These are phyloP conservation scores for Maconellicoccus hirsutus DNA, from an alignment of 1,140 invertebrate species.

Conservation along the genomic window DNA sequence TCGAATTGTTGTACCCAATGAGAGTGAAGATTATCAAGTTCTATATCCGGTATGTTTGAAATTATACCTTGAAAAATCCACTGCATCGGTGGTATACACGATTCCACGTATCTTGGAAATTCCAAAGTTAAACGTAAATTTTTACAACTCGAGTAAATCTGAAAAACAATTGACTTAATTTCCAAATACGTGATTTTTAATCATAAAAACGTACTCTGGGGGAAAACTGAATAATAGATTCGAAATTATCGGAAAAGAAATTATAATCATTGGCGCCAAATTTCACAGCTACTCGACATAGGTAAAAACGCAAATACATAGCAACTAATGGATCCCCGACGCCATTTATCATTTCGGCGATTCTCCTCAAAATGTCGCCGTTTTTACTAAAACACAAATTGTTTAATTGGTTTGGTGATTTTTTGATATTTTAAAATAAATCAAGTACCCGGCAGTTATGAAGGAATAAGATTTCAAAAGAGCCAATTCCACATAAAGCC, in stretches of 20 bases:
- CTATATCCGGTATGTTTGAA: neutral
- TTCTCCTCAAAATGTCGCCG: constrained; percentile 50
- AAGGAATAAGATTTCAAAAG: constrained; percentile 85
- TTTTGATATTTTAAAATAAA: no score
- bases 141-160: neutral
- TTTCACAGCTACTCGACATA: constrained; percentile 60
- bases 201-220: neutral
- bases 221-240: neutral
- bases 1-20: neutral
- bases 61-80: neutral
- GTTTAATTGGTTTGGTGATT: no score
- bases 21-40: neutral
- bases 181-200: neutral
- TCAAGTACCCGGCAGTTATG: constrained; percentile 48
- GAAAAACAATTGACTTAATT: neutral
- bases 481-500: constrained; percentile 87
- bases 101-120: neutral
- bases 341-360: constrained; percentile 77
- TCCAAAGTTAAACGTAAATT: neutral
- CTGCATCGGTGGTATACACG: neutral
- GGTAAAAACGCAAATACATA: constrained; percentile 78
- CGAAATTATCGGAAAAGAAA: neutral
- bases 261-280: neutral
- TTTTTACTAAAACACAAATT: constrained; percentile 27
- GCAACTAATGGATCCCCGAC: constrained; percentile 89